Evolutionary conservation across 2,113 vertebrate species (phyloP).

Genomic region (rat (Rattus norvegicus)): GRCr8 NC_086039.1:42695001-42695500

Average conservation of each 20-base stretch:
- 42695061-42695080: background rate
- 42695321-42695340: background rate
- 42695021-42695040: background rate
- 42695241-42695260: background rate
- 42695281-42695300: background rate
- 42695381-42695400: background rate
- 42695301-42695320: background rate
- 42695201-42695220: background rate
- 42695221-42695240: background rate
- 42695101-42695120: background rate
- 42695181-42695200: background rate
- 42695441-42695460: background rate
- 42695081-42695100: background rate
- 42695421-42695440: background rate
- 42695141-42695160: slow-evolving; percentile 12
- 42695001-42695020: background rate
- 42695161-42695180: slow-evolving; percentile 29
- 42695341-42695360: background rate
- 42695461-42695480: background rate
- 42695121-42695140: slow-evolving; percentile 7
- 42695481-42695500: background rate
- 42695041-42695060: background rate
- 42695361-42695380: too few species aligned
- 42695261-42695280: background rate
- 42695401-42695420: background rate